A percentile compares a stretch with the other conserved stretches of the same genome.
Conservation (phyloP, 2,888 invertebrate species). For the Nowickia ferox region DNA sequence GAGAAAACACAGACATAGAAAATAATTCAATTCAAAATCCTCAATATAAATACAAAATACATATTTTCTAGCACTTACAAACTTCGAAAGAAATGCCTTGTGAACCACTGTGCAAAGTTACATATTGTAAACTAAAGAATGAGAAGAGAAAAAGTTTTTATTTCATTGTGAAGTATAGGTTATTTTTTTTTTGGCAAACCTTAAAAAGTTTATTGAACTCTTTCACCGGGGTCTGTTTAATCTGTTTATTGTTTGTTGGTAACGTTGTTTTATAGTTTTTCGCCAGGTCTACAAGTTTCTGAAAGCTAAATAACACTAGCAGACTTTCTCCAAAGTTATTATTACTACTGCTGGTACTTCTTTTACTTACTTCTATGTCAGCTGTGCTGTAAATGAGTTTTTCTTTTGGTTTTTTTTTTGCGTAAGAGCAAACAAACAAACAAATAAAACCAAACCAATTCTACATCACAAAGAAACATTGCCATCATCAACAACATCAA, state of each 20-base stretch:
- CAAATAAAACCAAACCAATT: constrained; percentile 41
- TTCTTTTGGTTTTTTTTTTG: constrained; percentile 1
- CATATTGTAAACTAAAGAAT: constrained; percentile 51
- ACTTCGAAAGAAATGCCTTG: too few relatives aligned
- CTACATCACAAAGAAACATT: constrained; percentile 46
- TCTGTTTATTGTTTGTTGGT: constrained; percentile 40
- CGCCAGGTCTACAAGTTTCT: constrained; percentile 37
- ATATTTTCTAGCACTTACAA: background rate
- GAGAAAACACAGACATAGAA: too few relatives aligned
- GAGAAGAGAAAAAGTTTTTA: constrained; percentile 52
- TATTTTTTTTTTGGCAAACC: constrained; percentile 79
- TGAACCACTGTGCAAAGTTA: constrained; percentile 32
- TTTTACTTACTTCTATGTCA: constrained; percentile 58
- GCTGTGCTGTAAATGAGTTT: constrained; percentile 14
- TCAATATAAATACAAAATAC: background rate
- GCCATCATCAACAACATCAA: constrained; percentile 21
- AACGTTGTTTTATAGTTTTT: constrained; percentile 57
- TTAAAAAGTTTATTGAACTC: constrained; percentile 80
- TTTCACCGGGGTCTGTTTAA: constrained; percentile 55
- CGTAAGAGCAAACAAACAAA: constrained; percentile 21
- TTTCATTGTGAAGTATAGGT: constrained; percentile 57
- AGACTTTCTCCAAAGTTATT: constrained; percentile 80
- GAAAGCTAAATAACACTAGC: constrained; percentile 52
- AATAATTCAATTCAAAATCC: too few relatives aligned
- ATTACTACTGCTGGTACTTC: constrained; percentile 62